Percentiles rank a stretch among this genome's conserved stretches.
phyloP scores from a whole-genome alignment of 2,113 vertebrate genomes.

The Chascanopsetta lugubris region DNA sequence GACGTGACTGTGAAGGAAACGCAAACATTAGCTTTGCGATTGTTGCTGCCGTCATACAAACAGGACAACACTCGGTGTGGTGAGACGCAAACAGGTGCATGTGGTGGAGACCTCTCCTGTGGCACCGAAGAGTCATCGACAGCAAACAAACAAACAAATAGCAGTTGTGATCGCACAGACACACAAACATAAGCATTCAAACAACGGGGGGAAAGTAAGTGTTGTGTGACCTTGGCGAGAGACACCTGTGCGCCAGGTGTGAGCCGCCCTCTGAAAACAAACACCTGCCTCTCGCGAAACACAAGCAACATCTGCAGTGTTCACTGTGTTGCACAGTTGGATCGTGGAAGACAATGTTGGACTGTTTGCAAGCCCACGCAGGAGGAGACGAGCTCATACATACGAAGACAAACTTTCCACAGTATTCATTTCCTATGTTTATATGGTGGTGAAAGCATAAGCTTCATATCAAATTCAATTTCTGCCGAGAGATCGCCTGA shows the following conservation, averaged over 20 bases:
- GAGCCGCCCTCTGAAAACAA: background rate
- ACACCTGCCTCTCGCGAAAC: background rate
- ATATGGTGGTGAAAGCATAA: no score
- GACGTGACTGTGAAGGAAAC: slow-evolving; percentile 64
- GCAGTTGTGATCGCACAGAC: no score
- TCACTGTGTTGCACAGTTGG: no score
- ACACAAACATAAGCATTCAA: no score
- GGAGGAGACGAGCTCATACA: background rate
- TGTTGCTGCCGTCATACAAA: background rate
- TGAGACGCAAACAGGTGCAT: background rate
- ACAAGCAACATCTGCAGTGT: background rate
- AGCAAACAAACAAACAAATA: background rate
- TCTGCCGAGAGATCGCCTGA: no score
- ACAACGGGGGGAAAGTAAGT: no score
- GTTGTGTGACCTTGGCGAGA: no score
- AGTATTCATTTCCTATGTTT: no score
- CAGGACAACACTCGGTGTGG: background rate
- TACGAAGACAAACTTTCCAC: background rate
- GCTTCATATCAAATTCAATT: no score
- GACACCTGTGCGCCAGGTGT: background rate
- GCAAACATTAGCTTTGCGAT: slow-evolving; percentile 6
- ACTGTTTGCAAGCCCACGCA: no score
- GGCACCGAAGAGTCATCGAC: no score
- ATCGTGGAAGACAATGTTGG: no score
- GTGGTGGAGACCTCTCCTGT: background rate